Evolutionary conservation across 2,797 vertebrate species (phyloP).

Genomic region (Taeniopygia guttata): DNA sequence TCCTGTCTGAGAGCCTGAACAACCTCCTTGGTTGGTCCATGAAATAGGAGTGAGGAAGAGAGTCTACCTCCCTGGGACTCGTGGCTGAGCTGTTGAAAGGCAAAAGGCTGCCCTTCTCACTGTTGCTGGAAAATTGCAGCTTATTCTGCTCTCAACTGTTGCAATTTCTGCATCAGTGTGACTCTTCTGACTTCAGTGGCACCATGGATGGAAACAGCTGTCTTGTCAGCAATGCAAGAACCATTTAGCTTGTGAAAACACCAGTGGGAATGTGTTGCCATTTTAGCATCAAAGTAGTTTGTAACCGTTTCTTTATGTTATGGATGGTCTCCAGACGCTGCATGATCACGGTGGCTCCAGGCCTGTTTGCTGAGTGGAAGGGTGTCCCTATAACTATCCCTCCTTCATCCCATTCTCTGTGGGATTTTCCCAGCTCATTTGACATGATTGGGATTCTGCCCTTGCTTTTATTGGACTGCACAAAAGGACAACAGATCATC

Average conservation of each 20-base stretch:
- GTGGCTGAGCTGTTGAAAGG: neutral
- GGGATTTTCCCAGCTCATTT: neutral
- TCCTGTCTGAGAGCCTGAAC: neutral
- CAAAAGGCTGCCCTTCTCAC: neutral
- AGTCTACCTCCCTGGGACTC: neutral
- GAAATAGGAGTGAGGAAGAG: neutral
- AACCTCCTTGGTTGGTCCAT: neutral
- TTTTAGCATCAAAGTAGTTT: neutral
- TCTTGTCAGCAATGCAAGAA: neutral
- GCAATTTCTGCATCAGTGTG: neutral
- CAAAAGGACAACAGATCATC: neutral
- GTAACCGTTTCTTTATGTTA: neutral
- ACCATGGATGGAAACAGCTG: neutral
- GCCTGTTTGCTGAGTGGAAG: neutral
- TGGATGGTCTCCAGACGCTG: neutral
- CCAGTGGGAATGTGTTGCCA: neutral
- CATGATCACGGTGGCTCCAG: fast-evolving
- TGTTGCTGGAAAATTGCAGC: neutral
- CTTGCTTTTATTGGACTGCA: neutral
- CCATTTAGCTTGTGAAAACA: neutral
- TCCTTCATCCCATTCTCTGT: neutral
- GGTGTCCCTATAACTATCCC: neutral
- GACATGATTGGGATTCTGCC: neutral
- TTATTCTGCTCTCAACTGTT: neutral
- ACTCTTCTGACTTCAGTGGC: neutral